Evolutionary conservation across 2,888 invertebrate species (phyloP), one percentile per base, ranked within the genome.

Genomic region (Drosophila neonasuta): DNA sequence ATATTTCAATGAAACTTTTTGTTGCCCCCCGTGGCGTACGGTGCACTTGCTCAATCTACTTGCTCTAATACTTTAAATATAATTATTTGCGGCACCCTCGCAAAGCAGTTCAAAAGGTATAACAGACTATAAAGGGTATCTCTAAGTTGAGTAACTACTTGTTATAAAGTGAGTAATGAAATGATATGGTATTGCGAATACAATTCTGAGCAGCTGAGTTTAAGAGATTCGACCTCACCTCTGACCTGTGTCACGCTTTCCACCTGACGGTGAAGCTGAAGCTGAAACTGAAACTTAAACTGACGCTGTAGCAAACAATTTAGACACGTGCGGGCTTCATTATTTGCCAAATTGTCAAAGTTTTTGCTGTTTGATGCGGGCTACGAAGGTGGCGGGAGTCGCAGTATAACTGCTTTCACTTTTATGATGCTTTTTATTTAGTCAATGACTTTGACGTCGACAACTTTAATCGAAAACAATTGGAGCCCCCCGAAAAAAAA

Each of bases 401-500:
- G 51, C 15, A 29, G 24, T 10, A 30, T 67, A 63, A 67, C 68
- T 65, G 76, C 76, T 76, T 76, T 74, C 49, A 62, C 64, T 77
- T 76, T 77, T 79, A 76, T 70, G 77, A 79, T 76, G 79, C 85
- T 77, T 76, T 81, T 81, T 85, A 80, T 81, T 81, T 81, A 84
- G 85, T 79, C 85, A 84, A 84, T 76, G 85, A 79, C 82, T 82
- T 84, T 82, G 81, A 82, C 85, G 81, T 76, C 82, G 78, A 75
- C 81, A 84, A 84, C 81, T 85, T 81, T 81, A 81, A 84, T 81
- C 85, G 81, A 81, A 81, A 81, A 71, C 79, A 83, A 84, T 80
- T 75, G 74, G 55, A 58, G 51, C 49, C 41, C 29, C 44, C 39
- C 20, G 11, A 15, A 4, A 32, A 13, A 54, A 46, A 17, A 15